Conservation (phyloP, 2,888 invertebrate genomes). For the Tridacna crocea region DNA sequence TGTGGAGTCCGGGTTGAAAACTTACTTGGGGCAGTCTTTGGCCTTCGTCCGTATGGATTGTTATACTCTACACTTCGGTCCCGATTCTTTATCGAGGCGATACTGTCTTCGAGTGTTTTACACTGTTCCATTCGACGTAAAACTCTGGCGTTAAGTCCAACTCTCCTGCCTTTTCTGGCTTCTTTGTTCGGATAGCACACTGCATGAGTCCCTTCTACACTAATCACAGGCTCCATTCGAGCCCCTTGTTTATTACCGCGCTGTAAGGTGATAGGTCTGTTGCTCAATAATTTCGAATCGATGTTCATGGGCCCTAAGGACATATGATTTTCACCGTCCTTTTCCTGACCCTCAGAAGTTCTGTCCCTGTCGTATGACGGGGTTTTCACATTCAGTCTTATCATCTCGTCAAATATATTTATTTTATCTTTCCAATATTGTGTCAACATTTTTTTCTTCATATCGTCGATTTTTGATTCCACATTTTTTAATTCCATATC, state of each 20-base stretch:
- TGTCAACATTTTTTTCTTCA: constrained; percentile 62
- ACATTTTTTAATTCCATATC: constrained; percentile 56
- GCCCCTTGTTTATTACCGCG: constrained; percentile 48
- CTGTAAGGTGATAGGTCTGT: constrained; percentile 61
- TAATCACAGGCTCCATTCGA: constrained; percentile 62
- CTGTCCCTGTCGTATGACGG: constrained; percentile 48
- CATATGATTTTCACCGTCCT: constrained; percentile 34
- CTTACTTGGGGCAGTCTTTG: constrained; percentile 47
- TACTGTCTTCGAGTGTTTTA: constrained; percentile 55
- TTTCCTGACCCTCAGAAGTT: not conserved
- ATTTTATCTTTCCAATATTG: constrained; percentile 69
- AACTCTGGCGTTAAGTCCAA: constrained; percentile 54
- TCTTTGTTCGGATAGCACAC: constrained; percentile 69
- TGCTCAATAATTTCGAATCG: constrained; percentile 65
- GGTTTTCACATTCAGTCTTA: constrained; percentile 66
- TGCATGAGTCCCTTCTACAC: constrained; percentile 65
- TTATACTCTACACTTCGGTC: constrained; percentile 11
- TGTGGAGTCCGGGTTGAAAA: not conserved
- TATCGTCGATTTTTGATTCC: constrained; percentile 62
- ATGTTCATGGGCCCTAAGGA: constrained; percentile 58
- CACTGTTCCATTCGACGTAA: constrained; percentile 64
- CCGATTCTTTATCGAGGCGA: constrained; percentile 42
- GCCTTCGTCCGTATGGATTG: constrained; percentile 29
- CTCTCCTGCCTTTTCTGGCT: constrained; percentile 64
- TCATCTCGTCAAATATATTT: constrained; percentile 67